These are phyloP conservation scores for Pterobdella sp. DNA, from an alignment of 2,888 invertebrate genomes.

Conservation along the genomic window DNA sequence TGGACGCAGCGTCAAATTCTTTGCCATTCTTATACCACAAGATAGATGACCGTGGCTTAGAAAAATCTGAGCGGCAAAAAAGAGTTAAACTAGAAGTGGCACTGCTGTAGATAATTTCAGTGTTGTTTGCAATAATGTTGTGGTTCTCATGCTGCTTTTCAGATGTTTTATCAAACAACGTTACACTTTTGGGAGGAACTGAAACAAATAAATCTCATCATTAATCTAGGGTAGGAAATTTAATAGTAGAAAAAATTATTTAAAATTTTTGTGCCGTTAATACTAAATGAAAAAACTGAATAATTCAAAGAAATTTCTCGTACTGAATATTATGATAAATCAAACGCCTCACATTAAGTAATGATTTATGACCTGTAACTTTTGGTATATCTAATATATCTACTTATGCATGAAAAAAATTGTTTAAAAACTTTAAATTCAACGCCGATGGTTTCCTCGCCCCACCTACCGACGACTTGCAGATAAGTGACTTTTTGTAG, in stretches of 20 bases:
- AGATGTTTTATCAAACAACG: not conserved
- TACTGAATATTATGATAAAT: too few species aligned
- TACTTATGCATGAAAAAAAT: too few species aligned
- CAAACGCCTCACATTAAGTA: too few species aligned
- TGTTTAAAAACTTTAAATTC: too few species aligned
- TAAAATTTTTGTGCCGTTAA: too few species aligned
- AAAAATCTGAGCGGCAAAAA: not conserved
- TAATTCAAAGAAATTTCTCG: too few species aligned
- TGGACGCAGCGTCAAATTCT: not conserved
- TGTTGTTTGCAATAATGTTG: not conserved
- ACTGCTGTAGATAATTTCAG: not conserved
- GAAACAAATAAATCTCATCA: too few species aligned
- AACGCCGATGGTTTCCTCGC: not conserved
- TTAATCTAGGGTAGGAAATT: too few species aligned
- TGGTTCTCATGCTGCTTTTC: not conserved
- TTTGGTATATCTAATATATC: too few species aligned
- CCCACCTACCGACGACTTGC: not conserved
- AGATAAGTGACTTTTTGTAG: not conserved
- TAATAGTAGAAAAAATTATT: too few species aligned
- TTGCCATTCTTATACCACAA: conserved; percentile 2
- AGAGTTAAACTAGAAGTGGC: not conserved
- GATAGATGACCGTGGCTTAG: conserved; percentile 8
- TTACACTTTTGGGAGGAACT: not conserved
- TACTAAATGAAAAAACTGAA: too few species aligned
- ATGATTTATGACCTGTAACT: too few species aligned